Conservation (phyloP, 2,888 invertebrate species). For the Suillia variegata region DNA sequence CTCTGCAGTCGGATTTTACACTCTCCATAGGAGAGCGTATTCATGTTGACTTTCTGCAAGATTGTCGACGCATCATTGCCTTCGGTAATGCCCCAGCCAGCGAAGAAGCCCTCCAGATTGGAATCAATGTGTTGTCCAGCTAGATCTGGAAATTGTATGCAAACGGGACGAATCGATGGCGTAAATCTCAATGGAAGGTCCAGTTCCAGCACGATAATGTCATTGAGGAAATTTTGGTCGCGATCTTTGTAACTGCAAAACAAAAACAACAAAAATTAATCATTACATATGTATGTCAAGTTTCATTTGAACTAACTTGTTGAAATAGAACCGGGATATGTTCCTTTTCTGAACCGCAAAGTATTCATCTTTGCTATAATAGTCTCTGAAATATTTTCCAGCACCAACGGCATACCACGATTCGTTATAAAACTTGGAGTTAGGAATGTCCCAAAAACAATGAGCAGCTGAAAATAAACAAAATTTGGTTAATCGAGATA, state of each 20-base stretch:
- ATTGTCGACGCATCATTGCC: constrained; percentile 16
- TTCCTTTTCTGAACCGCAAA: not conserved
- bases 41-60: constrained; percentile 28
- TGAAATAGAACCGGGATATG: no score
- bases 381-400: constrained; percentile 6
- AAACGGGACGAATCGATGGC: constrained; percentile 52
- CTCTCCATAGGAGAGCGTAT: constrained; percentile 24
- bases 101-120: constrained; percentile 22
- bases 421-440: not conserved
- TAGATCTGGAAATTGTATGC: constrained; percentile 39
- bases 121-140: constrained; percentile 13
- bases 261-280: no score
- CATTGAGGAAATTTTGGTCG: constrained; percentile 36
- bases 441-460: constrained; percentile 24
- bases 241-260: constrained; percentile 30
- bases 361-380: no score
- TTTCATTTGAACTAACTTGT: no score
- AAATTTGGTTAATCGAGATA: no score
- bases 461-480: constrained; percentile 23
- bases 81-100: constrained; percentile 33
- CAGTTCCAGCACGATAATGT: constrained; percentile 54
- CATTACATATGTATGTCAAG: no score
- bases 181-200: constrained; percentile 41
- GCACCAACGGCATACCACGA: not conserved
- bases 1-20: constrained; percentile 28